Conservation (phyloP, 2,797 vertebrate species). For the Triplophysa bombifrons region DNA sequence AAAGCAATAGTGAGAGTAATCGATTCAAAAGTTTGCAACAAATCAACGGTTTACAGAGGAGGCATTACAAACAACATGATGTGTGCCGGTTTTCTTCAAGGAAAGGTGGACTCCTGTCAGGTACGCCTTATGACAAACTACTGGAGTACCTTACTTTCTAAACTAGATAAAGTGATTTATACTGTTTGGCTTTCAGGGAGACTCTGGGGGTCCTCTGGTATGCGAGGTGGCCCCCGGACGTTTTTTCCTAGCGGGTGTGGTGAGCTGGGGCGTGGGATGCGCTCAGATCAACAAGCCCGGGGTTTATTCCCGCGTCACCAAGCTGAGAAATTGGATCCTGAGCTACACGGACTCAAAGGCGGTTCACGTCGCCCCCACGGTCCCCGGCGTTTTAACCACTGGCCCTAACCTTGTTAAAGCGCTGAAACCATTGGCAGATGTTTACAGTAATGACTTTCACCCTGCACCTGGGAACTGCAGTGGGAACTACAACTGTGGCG, state of each 20-base stretch:
- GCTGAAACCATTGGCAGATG: constrained; percentile 23
- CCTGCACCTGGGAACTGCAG: constrained; percentile 73
- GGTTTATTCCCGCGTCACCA: constrained; percentile 86
- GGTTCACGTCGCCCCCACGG: neutral
- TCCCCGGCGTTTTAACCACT: constrained; percentile 28
- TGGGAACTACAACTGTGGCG: constrained; percentile 82
- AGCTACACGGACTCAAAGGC: constrained; percentile 59
- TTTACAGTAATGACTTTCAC: constrained; percentile 71
- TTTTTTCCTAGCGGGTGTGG: constrained; percentile 92
- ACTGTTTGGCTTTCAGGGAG: constrained; percentile 78
- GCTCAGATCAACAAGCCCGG: constrained; percentile 87
- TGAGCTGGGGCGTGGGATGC: constrained; percentile 95
- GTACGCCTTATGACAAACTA: constrained; percentile 66
- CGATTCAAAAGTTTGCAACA: constrained; percentile 85
- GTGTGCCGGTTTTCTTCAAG: constrained; percentile 94
- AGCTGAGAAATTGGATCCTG: constrained; percentile 88
- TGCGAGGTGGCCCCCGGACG: constrained; percentile 86
- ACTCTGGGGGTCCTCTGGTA: constrained; percentile 93
- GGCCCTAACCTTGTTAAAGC: neutral
- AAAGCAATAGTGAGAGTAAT: constrained; percentile 89
- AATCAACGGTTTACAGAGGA: constrained; percentile 86
- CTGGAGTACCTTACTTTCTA: neutral
- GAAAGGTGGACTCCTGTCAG: constrained; percentile 93
- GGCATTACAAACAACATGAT: constrained; percentile 88
- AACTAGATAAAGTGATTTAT: neutral